phyloP scores from a whole-genome alignment of 2,888 invertebrate species.

The Amblyjoppa fuscipennis region DNA sequence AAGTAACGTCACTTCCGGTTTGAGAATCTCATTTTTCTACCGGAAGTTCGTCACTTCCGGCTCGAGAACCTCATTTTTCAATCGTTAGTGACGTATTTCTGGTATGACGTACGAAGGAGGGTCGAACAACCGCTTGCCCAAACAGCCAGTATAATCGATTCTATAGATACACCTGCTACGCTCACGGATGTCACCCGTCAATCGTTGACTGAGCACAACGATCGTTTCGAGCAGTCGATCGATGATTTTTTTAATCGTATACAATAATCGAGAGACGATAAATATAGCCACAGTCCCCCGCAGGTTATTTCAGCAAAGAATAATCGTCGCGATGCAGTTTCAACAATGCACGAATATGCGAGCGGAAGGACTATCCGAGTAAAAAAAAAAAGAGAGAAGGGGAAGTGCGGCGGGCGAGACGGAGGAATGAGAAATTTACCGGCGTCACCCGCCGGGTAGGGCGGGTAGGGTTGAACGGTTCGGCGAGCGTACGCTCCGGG shows the following conservation, averaged over 20 bases:
- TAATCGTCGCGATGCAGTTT: background rate
- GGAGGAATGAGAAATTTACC: constrained; percentile 30
- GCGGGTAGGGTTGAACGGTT: constrained; percentile 40
- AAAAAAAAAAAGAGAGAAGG: constrained; percentile 19
- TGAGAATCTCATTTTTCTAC: no score
- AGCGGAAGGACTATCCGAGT: background rate
- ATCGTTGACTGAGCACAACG: no score
- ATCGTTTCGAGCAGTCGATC: background rate
- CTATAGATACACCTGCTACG: no score
- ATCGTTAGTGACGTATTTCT: no score
- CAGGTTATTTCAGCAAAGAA: constrained; percentile 21
- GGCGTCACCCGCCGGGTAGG: background rate
- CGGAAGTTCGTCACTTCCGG: no score
- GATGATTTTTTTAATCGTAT: background rate
- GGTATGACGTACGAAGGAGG: no score
- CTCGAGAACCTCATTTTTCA: background rate
- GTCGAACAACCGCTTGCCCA: no score
- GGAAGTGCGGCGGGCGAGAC: background rate
- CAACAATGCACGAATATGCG: constrained; percentile 12
- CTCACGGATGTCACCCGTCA: no score
- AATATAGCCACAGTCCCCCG: background rate
- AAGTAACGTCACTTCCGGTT: background rate
- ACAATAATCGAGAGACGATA: background rate
- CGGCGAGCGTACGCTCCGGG: constrained; percentile 43
- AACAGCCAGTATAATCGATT: no score